Percentiles rank a stretch among this genome's conserved stretches.
These are phyloP conservation scores for Corythaeola cristata DNA, from an alignment of 2,113 vertebrate genomes.

Conservation along the genomic window DNA sequence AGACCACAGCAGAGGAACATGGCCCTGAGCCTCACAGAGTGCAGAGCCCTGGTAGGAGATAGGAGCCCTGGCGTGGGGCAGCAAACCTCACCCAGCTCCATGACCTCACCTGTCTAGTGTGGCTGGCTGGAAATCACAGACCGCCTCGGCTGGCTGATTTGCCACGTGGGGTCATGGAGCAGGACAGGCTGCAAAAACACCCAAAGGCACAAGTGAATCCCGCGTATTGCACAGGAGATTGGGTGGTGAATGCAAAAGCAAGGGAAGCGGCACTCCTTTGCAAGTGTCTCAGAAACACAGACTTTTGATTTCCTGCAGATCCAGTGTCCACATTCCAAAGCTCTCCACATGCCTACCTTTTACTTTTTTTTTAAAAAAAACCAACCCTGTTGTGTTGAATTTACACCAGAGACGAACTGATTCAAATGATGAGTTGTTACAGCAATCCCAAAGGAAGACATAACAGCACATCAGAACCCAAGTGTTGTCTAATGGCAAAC, in stretches of 20 bases:
- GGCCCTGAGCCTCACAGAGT: no score
- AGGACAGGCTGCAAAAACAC: neutral
- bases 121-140: neutral
- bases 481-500: neutral
- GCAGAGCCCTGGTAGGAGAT: neutral
- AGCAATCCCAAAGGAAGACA: neutral
- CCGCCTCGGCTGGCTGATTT: neutral
- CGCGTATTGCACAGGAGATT: neutral
- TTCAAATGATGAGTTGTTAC: neutral
- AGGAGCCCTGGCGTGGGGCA: neutral
- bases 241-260: neutral
- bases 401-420: neutral
- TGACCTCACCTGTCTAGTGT: neutral
- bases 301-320: neutral
- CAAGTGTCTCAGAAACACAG: neutral
- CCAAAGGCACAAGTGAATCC: neutral
- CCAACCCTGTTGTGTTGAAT: neutral
- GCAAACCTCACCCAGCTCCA: neutral
- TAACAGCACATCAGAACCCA: neutral
- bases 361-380: neutral
- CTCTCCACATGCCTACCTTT: neutral
- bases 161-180: neutral
- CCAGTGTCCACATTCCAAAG: neutral
- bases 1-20: neutral
- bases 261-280: neutral